Evolutionary conservation across 2,113 vertebrate species (phyloP).

Genomic region (Candoia aspera): DNA sequence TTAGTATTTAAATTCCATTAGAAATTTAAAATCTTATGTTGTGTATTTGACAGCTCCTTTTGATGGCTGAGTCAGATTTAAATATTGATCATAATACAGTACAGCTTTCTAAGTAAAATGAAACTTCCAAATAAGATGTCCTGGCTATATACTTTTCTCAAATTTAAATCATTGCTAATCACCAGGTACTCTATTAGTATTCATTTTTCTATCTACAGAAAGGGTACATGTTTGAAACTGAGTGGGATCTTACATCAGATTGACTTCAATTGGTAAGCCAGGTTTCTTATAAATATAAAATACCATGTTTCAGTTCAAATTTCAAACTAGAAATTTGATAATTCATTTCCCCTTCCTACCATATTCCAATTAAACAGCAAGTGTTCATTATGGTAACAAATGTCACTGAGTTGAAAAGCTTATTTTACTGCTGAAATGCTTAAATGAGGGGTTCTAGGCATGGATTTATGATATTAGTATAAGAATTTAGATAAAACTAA

Average conservation of each 20-base stretch:
- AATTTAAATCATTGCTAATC: neutral
- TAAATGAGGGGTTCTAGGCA: neutral
- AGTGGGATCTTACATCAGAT: neutral
- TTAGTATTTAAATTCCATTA: no score
- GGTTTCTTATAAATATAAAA: neutral
- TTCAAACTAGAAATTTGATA: neutral
- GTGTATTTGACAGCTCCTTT: neutral
- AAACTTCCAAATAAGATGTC: neutral
- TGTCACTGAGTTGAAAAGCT: neutral
- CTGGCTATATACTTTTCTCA: neutral
- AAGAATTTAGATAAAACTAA: neutral
- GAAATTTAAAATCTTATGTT: neutral
- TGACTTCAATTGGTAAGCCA: neutral
- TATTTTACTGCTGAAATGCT: neutral
- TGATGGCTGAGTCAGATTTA: neutral
- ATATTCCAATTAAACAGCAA: neutral
- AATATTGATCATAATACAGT: neutral
- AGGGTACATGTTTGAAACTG: neutral
- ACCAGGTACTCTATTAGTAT: neutral
- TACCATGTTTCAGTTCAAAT: neutral
- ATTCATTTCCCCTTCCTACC: neutral
- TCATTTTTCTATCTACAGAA: neutral
- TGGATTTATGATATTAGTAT: neutral
- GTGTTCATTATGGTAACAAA: neutral
- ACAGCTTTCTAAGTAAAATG: neutral